phyloP scores from a whole-genome alignment of 1,140 invertebrate genomes.

The Ostrea edulis region DNA sequence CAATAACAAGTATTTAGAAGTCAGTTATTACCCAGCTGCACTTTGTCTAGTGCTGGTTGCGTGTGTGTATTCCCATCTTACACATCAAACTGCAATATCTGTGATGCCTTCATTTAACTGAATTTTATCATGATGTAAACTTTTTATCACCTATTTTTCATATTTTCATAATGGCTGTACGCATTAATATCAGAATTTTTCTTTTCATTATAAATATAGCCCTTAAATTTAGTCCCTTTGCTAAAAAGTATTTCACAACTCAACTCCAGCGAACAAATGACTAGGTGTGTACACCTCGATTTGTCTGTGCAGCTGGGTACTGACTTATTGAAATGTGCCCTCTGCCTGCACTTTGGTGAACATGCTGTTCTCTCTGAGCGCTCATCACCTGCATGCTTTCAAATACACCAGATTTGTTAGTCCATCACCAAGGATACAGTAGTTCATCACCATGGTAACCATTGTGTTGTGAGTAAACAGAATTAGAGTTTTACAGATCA shows the following conservation, averaged over 20 bases:
- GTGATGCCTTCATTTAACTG: too few species aligned
- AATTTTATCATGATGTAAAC: too few species aligned
- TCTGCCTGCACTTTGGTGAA: not conserved
- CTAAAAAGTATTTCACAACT: not conserved
- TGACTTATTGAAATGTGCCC: not conserved
- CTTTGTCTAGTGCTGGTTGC: not conserved
- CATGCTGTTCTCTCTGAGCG: slow-evolving; percentile 13
- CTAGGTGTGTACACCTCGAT: not conserved
- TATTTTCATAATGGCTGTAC: too few species aligned
- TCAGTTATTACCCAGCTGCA: not conserved
- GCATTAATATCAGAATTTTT: too few species aligned
- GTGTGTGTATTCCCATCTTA: not conserved
- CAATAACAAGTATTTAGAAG: not conserved
- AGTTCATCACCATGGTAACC: slow-evolving; percentile 34
- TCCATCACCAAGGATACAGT: slow-evolving; percentile 36
- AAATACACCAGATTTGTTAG: slow-evolving; percentile 21
- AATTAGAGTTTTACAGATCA: slow-evolving; percentile 18
- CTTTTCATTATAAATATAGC: too few species aligned
- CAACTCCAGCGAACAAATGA: not conserved
- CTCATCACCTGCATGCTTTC: slow-evolving; percentile 27
- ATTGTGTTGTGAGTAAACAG: slow-evolving; percentile 27
- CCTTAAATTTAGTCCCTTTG: too few species aligned
- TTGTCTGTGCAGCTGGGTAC: not conserved
- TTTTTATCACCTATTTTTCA: too few species aligned
- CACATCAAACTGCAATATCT: not conserved